Percentiles rank a stretch among this genome's conserved stretches.
Conservation (phyloP, 2,113 vertebrate genomes). For the Ramphastos sulfuratus region DNA sequence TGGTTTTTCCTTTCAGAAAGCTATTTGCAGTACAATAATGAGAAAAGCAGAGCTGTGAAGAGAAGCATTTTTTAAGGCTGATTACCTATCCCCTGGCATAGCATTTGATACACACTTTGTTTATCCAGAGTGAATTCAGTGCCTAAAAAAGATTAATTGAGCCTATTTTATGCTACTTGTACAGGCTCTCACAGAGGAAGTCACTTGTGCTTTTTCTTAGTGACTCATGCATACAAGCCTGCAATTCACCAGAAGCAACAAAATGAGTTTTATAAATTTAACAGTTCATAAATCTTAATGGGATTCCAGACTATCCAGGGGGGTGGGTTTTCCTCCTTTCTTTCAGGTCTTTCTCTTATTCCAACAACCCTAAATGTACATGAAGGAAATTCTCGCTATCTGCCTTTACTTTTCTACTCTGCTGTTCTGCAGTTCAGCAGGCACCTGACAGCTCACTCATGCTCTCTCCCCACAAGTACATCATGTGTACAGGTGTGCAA, state of each 20-base stretch:
- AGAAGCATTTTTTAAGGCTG: conserved; percentile 68
- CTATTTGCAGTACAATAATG: conserved; percentile 74
- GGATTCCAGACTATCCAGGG: background rate
- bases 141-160: conserved; percentile 80
- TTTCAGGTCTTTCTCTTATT: background rate
- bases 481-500: background rate
- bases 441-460: background rate
- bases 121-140: conserved; percentile 74
- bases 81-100: conserved; percentile 70
- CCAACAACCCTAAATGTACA: background rate
- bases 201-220: background rate
- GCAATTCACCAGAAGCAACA: conserved; percentile 48
- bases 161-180: conserved; percentile 73
- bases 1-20: conserved; percentile 76
- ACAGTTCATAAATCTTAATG: conserved; percentile 70
- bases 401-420: background rate
- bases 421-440: background rate
- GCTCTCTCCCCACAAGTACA: background rate
- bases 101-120: conserved; percentile 70
- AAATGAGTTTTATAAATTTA: conserved; percentile 75
- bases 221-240: conserved; percentile 57
- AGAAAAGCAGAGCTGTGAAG: conserved; percentile 67
- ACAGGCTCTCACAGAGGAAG: conserved; percentile 62
- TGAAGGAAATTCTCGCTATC: background rate
- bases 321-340: background rate